phyloP scores from a whole-genome alignment of 2,888 invertebrate genomes.

The Agapetus fuscipes region DNA sequence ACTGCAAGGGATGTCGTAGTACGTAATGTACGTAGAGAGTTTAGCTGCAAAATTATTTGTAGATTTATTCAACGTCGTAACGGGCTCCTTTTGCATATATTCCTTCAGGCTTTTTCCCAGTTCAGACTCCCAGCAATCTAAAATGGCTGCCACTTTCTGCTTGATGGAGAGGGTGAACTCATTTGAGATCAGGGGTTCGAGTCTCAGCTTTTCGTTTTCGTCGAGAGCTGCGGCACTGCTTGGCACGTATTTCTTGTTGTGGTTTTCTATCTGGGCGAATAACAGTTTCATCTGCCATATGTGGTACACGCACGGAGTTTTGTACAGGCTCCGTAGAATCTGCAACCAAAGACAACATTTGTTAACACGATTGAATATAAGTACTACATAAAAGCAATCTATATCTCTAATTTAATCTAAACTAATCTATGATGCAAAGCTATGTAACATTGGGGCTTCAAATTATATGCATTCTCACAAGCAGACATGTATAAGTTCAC shows the following conservation, averaged over 20 bases:
- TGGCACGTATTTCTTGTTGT: constrained; percentile 26
- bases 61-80: background rate
- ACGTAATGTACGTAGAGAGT: constrained; percentile 46
- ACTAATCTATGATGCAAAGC: too few species aligned
- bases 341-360: constrained; percentile 34
- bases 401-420: too few species aligned
- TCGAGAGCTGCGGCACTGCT: constrained; percentile 34
- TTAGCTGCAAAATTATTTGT: constrained; percentile 27
- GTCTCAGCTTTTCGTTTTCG: constrained; percentile 29
- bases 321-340: constrained; percentile 46
- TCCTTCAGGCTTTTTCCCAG: constrained; percentile 37
- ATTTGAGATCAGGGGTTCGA: constrained; percentile 44
- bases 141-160: constrained; percentile 42
- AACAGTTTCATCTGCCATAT: constrained; percentile 70
- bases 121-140: constrained; percentile 47
- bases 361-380: too few species aligned
- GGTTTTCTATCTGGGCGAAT: constrained; percentile 44
- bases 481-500: too few species aligned
- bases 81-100: constrained; percentile 39
- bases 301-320: constrained; percentile 45
- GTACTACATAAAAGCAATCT: too few species aligned
- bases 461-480: too few species aligned
- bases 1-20: constrained; percentile 47
- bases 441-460: too few species aligned
- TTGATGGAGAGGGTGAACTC: constrained; percentile 54